phyloP scores from a whole-genome alignment of 1,140 invertebrate genomes.

The Reticulitermes speratus region DNA sequence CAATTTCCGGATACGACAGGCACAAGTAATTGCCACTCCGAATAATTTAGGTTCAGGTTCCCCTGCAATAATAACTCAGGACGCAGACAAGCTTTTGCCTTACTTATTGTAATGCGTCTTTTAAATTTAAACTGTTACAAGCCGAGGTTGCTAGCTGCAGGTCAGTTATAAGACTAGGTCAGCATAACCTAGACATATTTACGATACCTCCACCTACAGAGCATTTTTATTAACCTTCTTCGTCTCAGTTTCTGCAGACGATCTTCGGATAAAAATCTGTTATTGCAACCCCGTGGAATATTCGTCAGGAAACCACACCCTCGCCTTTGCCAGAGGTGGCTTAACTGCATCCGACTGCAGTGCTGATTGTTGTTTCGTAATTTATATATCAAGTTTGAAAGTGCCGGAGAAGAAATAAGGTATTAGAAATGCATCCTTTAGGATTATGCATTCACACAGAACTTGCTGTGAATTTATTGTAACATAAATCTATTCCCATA shows the following conservation, averaged over 20 bases:
- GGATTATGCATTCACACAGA: too few species aligned
- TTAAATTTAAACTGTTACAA: not conserved
- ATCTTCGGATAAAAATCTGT: not conserved
- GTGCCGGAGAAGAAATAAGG: too few species aligned
- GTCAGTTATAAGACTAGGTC: not conserved
- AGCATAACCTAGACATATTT: slow-evolving; percentile 8
- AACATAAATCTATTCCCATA: too few species aligned
- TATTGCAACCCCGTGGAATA: not conserved
- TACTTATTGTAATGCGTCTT: not conserved
- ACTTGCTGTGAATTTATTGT: too few species aligned
- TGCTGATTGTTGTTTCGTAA: too few species aligned
- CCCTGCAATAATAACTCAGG: not conserved
- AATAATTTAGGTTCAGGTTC: not conserved
- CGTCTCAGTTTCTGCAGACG: not conserved
- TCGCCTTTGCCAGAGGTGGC: not conserved
- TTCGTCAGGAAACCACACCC: not conserved
- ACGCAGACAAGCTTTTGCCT: too few species aligned
- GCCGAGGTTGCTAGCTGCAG: not conserved
- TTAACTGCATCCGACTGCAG: not conserved
- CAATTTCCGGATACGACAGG: not conserved
- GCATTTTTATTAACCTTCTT: not conserved
- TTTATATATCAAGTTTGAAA: too few species aligned
- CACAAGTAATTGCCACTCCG: not conserved
- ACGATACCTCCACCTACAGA: not conserved
- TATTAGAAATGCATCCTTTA: too few species aligned